phyloP scores from a whole-genome alignment of 2,113 vertebrate species.

The Corythornis madagascariensis region DNA sequence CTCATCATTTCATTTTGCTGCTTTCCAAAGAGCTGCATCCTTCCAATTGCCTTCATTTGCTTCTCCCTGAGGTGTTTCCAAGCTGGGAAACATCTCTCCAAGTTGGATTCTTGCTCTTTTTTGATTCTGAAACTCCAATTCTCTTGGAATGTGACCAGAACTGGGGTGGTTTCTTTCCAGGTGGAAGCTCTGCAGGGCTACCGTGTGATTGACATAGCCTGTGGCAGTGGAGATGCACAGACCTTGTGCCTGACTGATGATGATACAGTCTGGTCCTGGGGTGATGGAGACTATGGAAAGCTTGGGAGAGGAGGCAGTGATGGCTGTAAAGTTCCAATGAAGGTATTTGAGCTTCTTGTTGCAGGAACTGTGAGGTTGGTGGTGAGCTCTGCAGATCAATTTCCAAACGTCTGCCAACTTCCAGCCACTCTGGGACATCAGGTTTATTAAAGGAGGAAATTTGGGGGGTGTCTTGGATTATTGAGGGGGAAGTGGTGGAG shows the following conservation, averaged over 20 bases:
- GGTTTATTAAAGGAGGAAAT: neutral
- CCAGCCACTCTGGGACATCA: neutral
- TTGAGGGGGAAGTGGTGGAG: neutral
- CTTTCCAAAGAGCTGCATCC: neutral
- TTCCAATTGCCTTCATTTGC: neutral
- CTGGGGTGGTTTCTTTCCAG: constrained; percentile 63
- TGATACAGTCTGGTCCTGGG: constrained; percentile 99
- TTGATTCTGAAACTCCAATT: neutral
- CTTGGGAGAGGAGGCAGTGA: constrained; percentile 96
- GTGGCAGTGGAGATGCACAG: constrained; percentile 96
- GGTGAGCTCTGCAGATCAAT: neutral
- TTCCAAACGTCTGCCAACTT: neutral
- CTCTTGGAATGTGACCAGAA: neutral
- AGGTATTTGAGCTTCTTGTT: constrained; percentile 76
- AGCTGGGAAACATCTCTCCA: neutral
- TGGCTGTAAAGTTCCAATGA: constrained; percentile 98
- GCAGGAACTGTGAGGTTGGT: neutral
- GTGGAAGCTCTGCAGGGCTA: constrained; percentile 98
- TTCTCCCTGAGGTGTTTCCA: neutral
- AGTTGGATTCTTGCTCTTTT: neutral
- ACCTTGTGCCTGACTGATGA: constrained; percentile 95
- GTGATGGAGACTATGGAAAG: constrained; percentile 97
- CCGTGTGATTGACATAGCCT: constrained; percentile 94
- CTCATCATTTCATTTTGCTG: neutral
- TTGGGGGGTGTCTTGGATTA: neutral